A percentile compares a stretch with the other conserved stretches of the same genome.
These are phyloP conservation scores for Phaetusa simplex DNA, from an alignment of 2,113 vertebrate genomes.

Conservation along the genomic window DNA sequence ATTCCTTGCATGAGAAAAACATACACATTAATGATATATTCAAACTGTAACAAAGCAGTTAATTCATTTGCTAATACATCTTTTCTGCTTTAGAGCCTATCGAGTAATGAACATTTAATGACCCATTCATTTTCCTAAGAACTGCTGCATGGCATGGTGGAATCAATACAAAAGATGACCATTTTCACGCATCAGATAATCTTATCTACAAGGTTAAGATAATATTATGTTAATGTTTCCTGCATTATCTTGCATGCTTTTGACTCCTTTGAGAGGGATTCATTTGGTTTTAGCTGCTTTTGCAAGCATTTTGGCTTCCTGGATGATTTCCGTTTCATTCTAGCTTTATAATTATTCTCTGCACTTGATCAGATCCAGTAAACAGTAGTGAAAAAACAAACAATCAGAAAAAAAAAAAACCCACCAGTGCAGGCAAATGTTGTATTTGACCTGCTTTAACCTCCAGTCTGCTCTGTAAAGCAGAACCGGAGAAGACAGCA, in stretches of 20 bases:
- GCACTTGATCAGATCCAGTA: not conserved
- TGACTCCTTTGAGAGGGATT: slow-evolving; percentile 32
- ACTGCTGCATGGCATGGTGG: not conserved
- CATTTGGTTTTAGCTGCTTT: slow-evolving; percentile 48
- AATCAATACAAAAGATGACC: slow-evolving; percentile 71
- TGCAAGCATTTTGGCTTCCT: slow-evolving; percentile 8
- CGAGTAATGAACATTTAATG: slow-evolving; percentile 65
- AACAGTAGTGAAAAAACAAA: not conserved
- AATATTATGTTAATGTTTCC: slow-evolving; percentile 69
- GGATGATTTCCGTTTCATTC: not conserved
- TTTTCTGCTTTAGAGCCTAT: slow-evolving; percentile 61
- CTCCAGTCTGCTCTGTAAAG: not conserved
- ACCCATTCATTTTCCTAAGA: slow-evolving; percentile 63
- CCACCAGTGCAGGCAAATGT: not conserved
- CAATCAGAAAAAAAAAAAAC: not conserved
- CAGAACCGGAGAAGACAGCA: not conserved
- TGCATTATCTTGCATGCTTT: slow-evolving; percentile 51
- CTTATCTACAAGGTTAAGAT: slow-evolving; percentile 72
- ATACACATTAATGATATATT: slow-evolving; percentile 54
- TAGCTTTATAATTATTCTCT: not conserved
- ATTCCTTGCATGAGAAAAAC: not conserved
- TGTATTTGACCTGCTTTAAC: slow-evolving; percentile 23
- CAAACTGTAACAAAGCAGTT: slow-evolving; percentile 53
- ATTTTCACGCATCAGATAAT: slow-evolving; percentile 69
- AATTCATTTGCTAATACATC: slow-evolving; percentile 68